Conservation (phyloP, 2,888 invertebrate species). For the Megamerina dolium region DNA sequence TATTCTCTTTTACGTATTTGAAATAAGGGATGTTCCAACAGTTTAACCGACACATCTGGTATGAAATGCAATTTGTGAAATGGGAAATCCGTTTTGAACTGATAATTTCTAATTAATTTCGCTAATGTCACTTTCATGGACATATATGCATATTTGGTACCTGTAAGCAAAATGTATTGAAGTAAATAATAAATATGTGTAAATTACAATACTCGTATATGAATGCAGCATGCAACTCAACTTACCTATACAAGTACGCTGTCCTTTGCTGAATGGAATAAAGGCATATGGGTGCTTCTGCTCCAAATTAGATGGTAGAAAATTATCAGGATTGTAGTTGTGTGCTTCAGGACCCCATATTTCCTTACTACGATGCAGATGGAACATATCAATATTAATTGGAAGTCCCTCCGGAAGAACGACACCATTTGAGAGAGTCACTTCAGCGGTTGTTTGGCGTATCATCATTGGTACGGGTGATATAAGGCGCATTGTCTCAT, state of each 20-base stretch:
- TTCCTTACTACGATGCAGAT: slow-evolving; percentile 25
- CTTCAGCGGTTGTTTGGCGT: slow-evolving; percentile 20
- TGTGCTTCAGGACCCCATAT: slow-evolving; percentile 28
- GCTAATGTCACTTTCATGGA: slow-evolving; percentile 39
- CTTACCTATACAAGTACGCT: slow-evolving; percentile 31
- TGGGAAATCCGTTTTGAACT: slow-evolving; percentile 38
- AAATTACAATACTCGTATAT: too few relatives aligned
- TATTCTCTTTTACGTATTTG: slow-evolving; percentile 28
- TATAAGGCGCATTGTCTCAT: slow-evolving; percentile 26
- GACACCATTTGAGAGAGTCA: slow-evolving; percentile 21
- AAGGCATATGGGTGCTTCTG: slow-evolving; percentile 27
- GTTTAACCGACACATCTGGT: slow-evolving; percentile 40
- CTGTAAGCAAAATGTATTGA: slow-evolving; percentile 23
- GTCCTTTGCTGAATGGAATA: slow-evolving; percentile 33
- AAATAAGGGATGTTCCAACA: slow-evolving; percentile 32
- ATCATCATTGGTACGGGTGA: slow-evolving; percentile 26
- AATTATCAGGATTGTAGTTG: slow-evolving; percentile 27
- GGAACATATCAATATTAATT: slow-evolving; percentile 22
- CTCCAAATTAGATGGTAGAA: slow-evolving; percentile 23
- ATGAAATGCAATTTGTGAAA: slow-evolving; percentile 40
- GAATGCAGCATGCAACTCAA: too few relatives aligned
- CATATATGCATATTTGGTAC: slow-evolving; percentile 40
- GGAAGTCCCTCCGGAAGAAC: slow-evolving; percentile 23
- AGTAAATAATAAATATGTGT: too few relatives aligned
- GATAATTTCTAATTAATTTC: slow-evolving; percentile 38